A percentile compares a stretch with the other conserved stretches of the same genome.
Evolutionary conservation across 2,113 vertebrate species (phyloP).

Genomic region (Brachirus orientalis): DNA sequence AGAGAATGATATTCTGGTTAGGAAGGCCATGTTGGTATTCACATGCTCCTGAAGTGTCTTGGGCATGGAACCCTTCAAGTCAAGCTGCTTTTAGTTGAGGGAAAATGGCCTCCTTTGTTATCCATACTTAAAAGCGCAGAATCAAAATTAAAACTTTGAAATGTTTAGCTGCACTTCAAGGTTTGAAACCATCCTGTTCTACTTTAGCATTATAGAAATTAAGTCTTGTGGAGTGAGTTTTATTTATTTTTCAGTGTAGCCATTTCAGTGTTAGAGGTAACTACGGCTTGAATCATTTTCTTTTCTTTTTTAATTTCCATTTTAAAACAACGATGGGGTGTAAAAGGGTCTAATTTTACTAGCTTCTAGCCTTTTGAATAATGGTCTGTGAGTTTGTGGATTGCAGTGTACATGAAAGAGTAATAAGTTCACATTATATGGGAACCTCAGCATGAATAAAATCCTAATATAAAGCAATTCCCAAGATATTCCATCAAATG

Average conservation of each 20-base stretch:
- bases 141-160: not conserved
- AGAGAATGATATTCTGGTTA: not conserved
- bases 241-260: not conserved
- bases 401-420: slow-evolving; percentile 33
- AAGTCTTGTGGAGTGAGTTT: too few species aligned
- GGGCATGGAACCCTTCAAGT: not conserved
- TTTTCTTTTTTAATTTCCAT: slow-evolving; percentile 16
- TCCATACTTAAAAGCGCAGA: not conserved
- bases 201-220: not conserved
- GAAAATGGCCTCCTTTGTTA: not conserved
- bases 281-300: not conserved
- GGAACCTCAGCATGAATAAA: slow-evolving; percentile 37
- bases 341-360: not conserved
- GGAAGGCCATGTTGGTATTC: not conserved
- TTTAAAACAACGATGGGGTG: slow-evolving; percentile 9
- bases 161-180: not conserved
- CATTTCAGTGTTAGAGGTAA: not conserved
- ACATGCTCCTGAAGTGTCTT: not conserved
- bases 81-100: not conserved
- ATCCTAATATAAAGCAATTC: slow-evolving; percentile 56
- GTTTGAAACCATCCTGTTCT: not conserved
- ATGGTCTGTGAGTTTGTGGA: slow-evolving; percentile 28
- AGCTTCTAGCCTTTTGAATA: slow-evolving; percentile 45
- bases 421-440: slow-evolving; percentile 48
- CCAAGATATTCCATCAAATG: slow-evolving; percentile 63